Evolutionary conservation across 2,113 vertebrate genomes (phyloP).

Genomic region (Phasianus colchicus): DNA sequence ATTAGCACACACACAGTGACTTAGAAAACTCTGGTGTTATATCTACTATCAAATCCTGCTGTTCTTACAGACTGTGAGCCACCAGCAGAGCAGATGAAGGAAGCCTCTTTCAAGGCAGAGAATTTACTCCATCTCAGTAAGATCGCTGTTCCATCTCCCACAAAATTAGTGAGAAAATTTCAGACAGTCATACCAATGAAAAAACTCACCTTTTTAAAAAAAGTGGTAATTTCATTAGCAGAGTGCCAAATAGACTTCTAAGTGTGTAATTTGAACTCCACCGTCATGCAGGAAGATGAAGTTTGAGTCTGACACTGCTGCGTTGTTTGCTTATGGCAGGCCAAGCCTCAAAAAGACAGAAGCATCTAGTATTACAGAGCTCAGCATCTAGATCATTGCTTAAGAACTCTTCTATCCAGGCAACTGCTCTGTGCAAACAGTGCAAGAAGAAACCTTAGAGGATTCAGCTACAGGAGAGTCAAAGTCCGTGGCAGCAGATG

Average conservation of each 20-base stretch:
- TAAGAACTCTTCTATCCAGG: not conserved
- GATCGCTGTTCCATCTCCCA: not conserved
- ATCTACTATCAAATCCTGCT: not conserved
- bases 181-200: not conserved
- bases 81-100: not conserved
- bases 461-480: not conserved
- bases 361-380: not conserved
- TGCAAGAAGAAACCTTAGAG: not conserved
- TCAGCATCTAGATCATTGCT: not conserved
- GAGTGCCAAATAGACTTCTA: not conserved
- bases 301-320: not conserved
- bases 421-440: accelerated
- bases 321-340: not conserved
- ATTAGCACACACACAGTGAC: not conserved
- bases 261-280: not conserved
- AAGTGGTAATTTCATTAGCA: not conserved
- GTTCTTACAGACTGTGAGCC: not conserved
- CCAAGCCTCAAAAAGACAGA: not conserved
- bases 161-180: not conserved
- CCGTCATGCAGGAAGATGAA: not conserved
- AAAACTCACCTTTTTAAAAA: not conserved
- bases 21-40: not conserved
- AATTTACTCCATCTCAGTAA: not conserved
- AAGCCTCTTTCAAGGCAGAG: accelerated
- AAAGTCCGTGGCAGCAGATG: not conserved